Evolutionary conservation across 2,113 vertebrate genomes (phyloP), one percentile per base, ranked within the genome.

Genomic region (Psephotus haematonotus): DNA sequence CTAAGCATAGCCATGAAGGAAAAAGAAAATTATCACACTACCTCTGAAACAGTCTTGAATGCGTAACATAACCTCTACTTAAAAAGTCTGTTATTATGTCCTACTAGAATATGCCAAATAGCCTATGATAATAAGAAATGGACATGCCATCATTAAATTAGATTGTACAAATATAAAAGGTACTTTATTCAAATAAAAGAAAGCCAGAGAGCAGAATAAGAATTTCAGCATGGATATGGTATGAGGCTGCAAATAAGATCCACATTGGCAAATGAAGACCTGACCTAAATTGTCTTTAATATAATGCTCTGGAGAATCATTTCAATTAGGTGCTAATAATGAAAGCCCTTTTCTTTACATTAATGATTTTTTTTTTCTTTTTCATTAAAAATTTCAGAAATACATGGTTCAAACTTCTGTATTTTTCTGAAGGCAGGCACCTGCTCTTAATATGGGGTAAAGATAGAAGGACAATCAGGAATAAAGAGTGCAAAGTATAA

Each of bases 51-150:
- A 18, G 12, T 78, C 46, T n/a, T 87, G 59, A 95, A 64, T 93
- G 33, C 2, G 39, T 88, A 49, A 3, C 49, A 47, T 75, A 92
- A 97, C 86, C 53, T 96, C 79, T 68, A 90, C 69, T 90, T 90
- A 43, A 59, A 25, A 90, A 92, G 31, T 59, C 31, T 46, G 77
- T 93, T 94, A 84, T 86, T 80, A 90, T 70, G 60, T 85, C 74
- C 68, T 86, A 88, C 86, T 83, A 93, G 91, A 97, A 94, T 72
- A 85, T 62, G 68, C 87, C 90, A 92, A 77, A 94, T 93, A 91
- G 49, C 7, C 62, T 70, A 89, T 88, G 85, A 82, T 57, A 80
- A 35, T 95, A 82, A 60, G 35, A 83, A 93, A 70, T 69, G 69
- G 79, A 39, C 92, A 50, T 55, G 25, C 27, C 82, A 84, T 63